phyloP scores from a whole-genome alignment of 1,140 invertebrate species.

The Drosophila ogumai region DNA sequence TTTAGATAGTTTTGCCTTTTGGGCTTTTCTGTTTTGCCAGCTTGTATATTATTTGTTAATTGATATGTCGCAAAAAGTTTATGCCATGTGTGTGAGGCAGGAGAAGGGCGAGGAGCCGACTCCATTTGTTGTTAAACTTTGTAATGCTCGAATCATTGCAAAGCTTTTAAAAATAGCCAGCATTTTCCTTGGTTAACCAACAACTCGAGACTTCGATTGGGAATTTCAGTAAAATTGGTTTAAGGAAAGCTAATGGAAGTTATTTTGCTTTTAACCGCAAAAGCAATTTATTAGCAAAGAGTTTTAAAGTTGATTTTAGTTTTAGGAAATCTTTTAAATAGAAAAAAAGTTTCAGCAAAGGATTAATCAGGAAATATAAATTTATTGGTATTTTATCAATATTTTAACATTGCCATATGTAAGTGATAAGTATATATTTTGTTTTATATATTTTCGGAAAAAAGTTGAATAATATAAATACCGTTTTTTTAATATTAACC shows the following conservation, averaged over 20 bases:
- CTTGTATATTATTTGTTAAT: conserved; percentile 83
- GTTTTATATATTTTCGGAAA: no score
- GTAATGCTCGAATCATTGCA: conserved; percentile 66
- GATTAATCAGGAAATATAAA: no score
- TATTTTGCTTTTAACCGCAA: conserved; percentile 10
- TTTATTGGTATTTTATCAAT: no score
- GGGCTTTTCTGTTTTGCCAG: conserved; percentile 66
- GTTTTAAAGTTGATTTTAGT: background rate
- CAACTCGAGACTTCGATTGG: conserved; percentile 5
- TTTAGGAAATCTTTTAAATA: background rate
- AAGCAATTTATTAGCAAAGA: conserved; percentile 3
- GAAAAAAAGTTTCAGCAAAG: background rate
- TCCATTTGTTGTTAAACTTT: conserved; percentile 45
- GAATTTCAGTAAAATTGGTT: background rate
- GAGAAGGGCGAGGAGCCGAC: background rate
- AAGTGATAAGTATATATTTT: no score
- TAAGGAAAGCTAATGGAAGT: conserved; percentile 11
- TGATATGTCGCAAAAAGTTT: conserved; percentile 78
- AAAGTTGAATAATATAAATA: no score
- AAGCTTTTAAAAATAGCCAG: conserved; percentile 22
- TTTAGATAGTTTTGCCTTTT: conserved; percentile 51
- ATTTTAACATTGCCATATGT: no score
- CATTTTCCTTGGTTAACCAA: background rate
- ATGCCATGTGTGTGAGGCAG: conserved; percentile 1
- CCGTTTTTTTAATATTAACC: no score